Base-by-base conservation (phyloP, 2,888 invertebrate species). In the Spicauda simplicius region DNA sequence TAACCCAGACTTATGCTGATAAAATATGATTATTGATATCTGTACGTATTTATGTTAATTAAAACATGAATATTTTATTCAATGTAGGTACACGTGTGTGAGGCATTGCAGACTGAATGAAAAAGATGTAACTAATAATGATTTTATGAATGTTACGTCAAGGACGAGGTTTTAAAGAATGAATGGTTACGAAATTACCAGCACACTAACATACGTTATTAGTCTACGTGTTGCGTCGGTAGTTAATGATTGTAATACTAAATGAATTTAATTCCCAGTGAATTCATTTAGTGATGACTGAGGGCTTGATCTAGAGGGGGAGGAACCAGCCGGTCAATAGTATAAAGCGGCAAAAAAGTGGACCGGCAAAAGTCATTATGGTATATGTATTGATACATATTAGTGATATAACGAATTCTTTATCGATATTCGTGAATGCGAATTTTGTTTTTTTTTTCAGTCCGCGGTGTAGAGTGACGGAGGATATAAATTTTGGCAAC, bases 151-250 rank as follows among this genome's bases (percentile, higher is more conserved):
- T 37, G 16, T 52, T 52, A 52, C 37, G 37, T 5, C 14, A 33
- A 37, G 56, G 20, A 16, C 16, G 64, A 57, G 19, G 56, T 52
- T 57, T 64, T 82, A 79, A 77, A 83, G 80, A 85, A 83, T 84
- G 84, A 80, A 77, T 76, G 60, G 74, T 82, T 83, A 81, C 77
- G 80, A 81, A 82, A 83, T 74, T 63, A 58, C 62, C 62, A 41
- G 60, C 62, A 69, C 77, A 73, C 11, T 8, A 37, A 37, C 37
- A 12, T 12, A 37, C 1, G 12, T 37, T 2, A 12, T 4, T 8
- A 71, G 69, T 73, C 74, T 77, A 81, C 79, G 76, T 81, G 80
- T 82, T 80, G 76, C 77, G 73, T 72, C 69, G 68, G 69, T 71
- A 72, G 7, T 80, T 81, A 82, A 67, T 54, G 60, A 79, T 78